These are phyloP conservation scores for Ectemnius lituratus DNA, from an alignment of 2,888 invertebrate genomes.

Conservation along the genomic window DNA sequence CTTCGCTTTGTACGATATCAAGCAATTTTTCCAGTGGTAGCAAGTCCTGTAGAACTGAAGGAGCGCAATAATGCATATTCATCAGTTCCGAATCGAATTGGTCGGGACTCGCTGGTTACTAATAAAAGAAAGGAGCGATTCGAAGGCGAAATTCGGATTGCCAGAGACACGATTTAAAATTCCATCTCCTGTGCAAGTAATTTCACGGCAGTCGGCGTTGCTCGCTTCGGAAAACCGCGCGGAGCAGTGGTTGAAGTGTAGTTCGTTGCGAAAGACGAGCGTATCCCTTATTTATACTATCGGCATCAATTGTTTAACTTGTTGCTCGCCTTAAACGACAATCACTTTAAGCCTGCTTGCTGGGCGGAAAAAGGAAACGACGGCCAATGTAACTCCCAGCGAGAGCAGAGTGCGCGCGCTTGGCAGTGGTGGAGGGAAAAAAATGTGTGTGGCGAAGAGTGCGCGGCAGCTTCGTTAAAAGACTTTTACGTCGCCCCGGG, in stretches of 20 bases:
- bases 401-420: too few relatives aligned
- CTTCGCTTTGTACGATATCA: too few relatives aligned
- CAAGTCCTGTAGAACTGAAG: too few relatives aligned
- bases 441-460: conserved; percentile 15
- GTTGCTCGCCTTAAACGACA: conserved; percentile 41
- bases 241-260: too few relatives aligned
- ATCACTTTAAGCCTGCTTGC: conserved; percentile 23
- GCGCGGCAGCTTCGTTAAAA: conserved; percentile 45
- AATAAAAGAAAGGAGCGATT: too few relatives aligned
- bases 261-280: conserved; percentile 3
- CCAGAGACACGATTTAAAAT: neutral
- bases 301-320: conserved; percentile 49
- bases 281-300: conserved; percentile 28
- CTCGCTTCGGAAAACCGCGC: neutral
- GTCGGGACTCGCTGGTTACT: too few relatives aligned
- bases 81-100: too few relatives aligned
- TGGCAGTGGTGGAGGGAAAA: neutral
- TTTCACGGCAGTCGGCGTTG: neutral
- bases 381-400: neutral
- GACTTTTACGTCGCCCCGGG: conserved; percentile 56
- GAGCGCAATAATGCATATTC: too few relatives aligned
- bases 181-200: neutral
- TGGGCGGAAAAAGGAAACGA: conserved; percentile 8
- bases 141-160: too few relatives aligned
- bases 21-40: too few relatives aligned